A percentile compares a stretch with the other conserved stretches of the same genome.
Conservation (phyloP, 2,888 invertebrate genomes). For the Cerastoderma edule region DNA sequence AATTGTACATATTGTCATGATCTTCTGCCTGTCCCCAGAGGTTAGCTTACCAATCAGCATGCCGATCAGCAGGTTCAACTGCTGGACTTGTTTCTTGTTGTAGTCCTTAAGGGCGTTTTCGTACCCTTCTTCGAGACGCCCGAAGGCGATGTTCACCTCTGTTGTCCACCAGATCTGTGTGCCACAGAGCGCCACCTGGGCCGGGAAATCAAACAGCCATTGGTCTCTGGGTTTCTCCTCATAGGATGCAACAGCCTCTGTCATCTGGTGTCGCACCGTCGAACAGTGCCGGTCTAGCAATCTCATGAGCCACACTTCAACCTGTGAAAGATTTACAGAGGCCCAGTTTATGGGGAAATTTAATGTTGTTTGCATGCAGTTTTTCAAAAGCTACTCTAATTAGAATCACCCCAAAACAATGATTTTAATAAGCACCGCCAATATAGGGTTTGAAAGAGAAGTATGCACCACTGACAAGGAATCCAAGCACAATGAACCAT, state of each 20-base stretch:
- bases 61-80: conserved; percentile 94
- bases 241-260: conserved; percentile 93
- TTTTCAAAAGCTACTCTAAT: too few species aligned
- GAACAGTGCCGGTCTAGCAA: conserved; percentile 93
- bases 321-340: too few species aligned
- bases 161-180: conserved; percentile 99
- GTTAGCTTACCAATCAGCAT: conserved; percentile 94
- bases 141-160: conserved; percentile 95
- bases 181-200: conserved; percentile 95
- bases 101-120: conserved; percentile 98
- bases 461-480: too few species aligned
- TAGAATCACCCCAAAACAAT: too few species aligned
- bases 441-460: too few species aligned
- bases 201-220: conserved; percentile 97
- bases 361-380: too few species aligned
- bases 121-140: conserved; percentile 95
- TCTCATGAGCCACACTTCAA: conserved; percentile 95
- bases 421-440: too few species aligned
- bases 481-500: too few species aligned
- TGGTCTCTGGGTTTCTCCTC: conserved; percentile 97
- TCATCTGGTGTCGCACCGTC: conserved; percentile 91
- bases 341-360: too few species aligned
- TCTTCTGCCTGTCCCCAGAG: conserved; percentile 96
- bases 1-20: conserved; percentile 98
- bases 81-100: conserved; percentile 87